Conservation (phyloP, 2,888 invertebrate genomes). For the Theodoxus fluviatilis region DNA sequence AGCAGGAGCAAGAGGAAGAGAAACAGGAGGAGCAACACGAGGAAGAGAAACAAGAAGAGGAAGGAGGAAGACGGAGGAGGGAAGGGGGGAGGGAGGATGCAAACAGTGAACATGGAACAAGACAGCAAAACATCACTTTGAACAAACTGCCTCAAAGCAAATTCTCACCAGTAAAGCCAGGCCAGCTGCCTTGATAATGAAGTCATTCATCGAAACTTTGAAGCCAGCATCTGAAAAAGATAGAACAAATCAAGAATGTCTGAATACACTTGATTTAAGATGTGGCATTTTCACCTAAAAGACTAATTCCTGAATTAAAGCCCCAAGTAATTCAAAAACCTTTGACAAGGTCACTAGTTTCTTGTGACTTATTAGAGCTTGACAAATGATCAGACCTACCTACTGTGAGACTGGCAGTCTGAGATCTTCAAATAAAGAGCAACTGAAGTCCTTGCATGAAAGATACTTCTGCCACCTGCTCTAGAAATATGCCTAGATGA, state of each 20-base stretch:
- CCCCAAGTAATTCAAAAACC: too few species aligned
- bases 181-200: constrained; percentile 74
- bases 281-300: too few species aligned
- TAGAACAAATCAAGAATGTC: background rate
- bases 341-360: too few species aligned
- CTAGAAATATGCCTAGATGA: background rate
- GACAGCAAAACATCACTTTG: background rate
- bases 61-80: background rate
- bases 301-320: background rate
- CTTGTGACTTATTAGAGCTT: too few species aligned
- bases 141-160: background rate
- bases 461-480: background rate
- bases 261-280: too few species aligned
- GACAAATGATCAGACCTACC: too few species aligned
- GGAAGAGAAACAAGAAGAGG: too few species aligned
- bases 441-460: too few species aligned
- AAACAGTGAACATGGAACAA: background rate
- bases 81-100: background rate
- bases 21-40: too few species aligned
- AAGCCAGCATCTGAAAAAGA: constrained; percentile 65
- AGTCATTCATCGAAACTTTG: constrained; percentile 74
- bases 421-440: too few species aligned
- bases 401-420: too few species aligned
- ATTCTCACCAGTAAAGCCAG: constrained; percentile 68
- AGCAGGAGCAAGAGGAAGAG: too few species aligned